These are phyloP conservation scores for Thymelicus lineola DNA, from an alignment of 2,888 invertebrate genomes.

Conservation along the genomic window DNA sequence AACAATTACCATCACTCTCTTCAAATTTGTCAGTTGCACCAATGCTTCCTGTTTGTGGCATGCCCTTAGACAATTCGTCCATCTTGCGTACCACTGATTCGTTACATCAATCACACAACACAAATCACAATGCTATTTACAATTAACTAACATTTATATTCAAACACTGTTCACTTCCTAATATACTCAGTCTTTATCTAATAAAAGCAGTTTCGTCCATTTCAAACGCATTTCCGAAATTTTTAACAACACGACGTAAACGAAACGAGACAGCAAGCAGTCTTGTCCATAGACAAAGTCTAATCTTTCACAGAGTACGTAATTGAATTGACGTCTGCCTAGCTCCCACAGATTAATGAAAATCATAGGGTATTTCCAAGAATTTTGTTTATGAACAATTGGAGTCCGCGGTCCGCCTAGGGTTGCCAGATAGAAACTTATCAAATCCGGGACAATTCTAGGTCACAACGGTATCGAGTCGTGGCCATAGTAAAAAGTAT, in stretches of 20 bases:
- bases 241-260: conserved; percentile 59
- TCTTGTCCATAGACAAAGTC: background rate
- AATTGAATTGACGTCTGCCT: no score
- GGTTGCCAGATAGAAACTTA: no score
- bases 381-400: no score
- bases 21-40: conserved; percentile 80
- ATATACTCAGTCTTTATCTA: conserved; percentile 68
- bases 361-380: no score
- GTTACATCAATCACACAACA: conserved; percentile 81
- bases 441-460: no score
- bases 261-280: conserved; percentile 55
- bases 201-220: conserved; percentile 68
- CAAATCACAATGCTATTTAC: conserved; percentile 69
- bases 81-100: conserved; percentile 83
- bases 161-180: conserved; percentile 60
- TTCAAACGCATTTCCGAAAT: conserved; percentile 71
- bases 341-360: background rate
- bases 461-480: no score
- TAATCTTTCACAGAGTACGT: no score
- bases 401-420: no score
- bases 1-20: conserved; percentile 77
- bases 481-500: no score
- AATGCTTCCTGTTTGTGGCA: conserved; percentile 84
- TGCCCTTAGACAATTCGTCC: conserved; percentile 85
- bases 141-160: conserved; percentile 62